Percentiles rank a stretch among this genome's conserved stretches.
phyloP scores from a whole-genome alignment of 2,888 invertebrate genomes.

The Meliscaeva auricollis region DNA sequence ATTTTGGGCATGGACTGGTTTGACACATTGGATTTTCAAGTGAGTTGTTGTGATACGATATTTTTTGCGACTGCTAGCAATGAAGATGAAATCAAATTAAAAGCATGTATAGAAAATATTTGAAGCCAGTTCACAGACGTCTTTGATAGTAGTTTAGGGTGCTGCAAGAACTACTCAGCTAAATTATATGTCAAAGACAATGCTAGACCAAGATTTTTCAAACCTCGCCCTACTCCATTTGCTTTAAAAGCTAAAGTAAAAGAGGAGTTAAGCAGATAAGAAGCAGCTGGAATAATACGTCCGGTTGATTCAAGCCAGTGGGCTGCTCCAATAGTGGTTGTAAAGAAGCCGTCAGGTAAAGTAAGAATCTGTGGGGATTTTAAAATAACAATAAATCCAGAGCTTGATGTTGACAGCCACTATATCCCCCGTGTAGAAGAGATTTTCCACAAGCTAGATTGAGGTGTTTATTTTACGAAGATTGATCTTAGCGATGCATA shows the following conservation, averaged over 20 bases:
- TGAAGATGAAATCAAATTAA: neutral
- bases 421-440: slow-evolving; percentile 16
- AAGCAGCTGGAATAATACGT: neutral
- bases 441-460: slow-evolving; percentile 1
- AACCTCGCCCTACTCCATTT: slow-evolving; percentile 15
- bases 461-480: slow-evolving; percentile 6
- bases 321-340: neutral
- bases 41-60: slow-evolving; percentile 21
- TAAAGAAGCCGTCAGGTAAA: slow-evolving; percentile 13
- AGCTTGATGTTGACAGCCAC: slow-evolving; percentile 3
- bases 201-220: slow-evolving; percentile 18
- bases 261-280: slow-evolving; percentile 1
- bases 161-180: slow-evolving; percentile 3
- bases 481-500: slow-evolving; percentile 5
- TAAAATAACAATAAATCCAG: slow-evolving; percentile 22
- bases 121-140: slow-evolving; percentile 3
- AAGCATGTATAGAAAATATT: slow-evolving; percentile 2
- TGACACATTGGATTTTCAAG: slow-evolving; percentile 10
- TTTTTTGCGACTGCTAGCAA: slow-evolving; percentile 1
- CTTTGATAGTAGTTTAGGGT: slow-evolving; percentile 4
- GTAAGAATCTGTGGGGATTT: slow-evolving; percentile 19
- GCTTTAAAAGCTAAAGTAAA: slow-evolving; percentile 15
- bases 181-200: slow-evolving; percentile 19
- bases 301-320: slow-evolving; percentile 11
- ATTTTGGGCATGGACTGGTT: slow-evolving; percentile 6